Conservation (phyloP, 1,140 invertebrate genomes). For the Calycopis cecrops region DNA sequence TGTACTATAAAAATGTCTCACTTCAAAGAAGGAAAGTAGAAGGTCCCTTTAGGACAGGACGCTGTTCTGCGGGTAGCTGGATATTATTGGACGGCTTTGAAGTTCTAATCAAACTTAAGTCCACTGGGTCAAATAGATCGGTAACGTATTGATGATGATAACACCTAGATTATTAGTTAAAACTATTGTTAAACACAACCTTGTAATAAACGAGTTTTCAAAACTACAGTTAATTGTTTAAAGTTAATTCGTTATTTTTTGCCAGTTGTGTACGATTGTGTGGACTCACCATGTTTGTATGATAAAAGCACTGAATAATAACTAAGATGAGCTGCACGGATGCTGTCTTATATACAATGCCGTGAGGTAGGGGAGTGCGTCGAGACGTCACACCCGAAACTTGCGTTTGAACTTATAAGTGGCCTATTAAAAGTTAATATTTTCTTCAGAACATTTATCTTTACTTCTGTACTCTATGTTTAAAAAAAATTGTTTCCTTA, state of each 20-base stretch:
- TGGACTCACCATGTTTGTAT: conserved; percentile 3
- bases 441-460: background rate
- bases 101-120: too few species aligned
- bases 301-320: background rate
- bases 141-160: background rate
- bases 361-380: background rate
- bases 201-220: background rate
- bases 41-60: too few species aligned
- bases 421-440: background rate
- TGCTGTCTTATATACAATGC: conserved; percentile 1
- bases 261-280: background rate
- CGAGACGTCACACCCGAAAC: background rate
- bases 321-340: background rate
- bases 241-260: background rate
- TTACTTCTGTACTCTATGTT: background rate
- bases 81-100: too few species aligned
- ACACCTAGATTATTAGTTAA: background rate
- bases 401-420: background rate
- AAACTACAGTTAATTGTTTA: background rate
- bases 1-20: too few species aligned
- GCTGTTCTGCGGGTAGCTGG: too few species aligned
- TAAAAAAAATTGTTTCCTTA: background rate
- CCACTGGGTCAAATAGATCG: background rate
- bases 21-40: too few species aligned
- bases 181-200: background rate